Evolutionary conservation across 64 coral and sea anemone species (phyloP), one percentile per base, ranked within the genome.

Genomic region (Anthopleura sola): DNA sequence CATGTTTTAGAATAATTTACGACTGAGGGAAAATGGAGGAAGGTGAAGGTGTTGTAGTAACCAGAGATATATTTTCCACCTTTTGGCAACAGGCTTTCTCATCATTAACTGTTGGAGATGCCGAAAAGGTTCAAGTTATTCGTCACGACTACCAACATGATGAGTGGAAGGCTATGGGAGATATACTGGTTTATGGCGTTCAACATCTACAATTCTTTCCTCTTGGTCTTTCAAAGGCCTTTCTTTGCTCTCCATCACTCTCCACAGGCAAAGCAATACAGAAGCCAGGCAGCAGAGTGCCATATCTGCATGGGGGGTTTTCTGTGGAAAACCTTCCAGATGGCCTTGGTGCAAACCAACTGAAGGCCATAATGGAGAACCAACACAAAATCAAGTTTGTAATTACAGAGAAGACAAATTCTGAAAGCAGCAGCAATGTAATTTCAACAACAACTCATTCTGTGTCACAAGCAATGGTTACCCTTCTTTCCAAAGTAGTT

Each of bases 321-420:
- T 82, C 64, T 68, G 36, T 49, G 10, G 50, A 86, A 81, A 91
- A 91, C 68, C 75, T 91, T 23, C 84, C 77, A 82, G 75, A 71
- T 55, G 55, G 84, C 8, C 56, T 91, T 86, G 89, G 89, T 11
- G 26, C 36, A 13, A 91, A 91, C 33, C 89, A 91, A 48, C 21
- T 91, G 15, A 60, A 86, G 75, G 39, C 84, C 53, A 91, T 86
- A 37, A 91, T 91, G 89, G 89, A 86, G 34, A 86, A 69, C 40
- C 78, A 86, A 80, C 76, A 85, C 0, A 39, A 91, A 81, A 91
- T 78, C 11, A 90, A 85, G 75, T 90, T 91, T 49, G 55, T 54
- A 5, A 36, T 91, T 31, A 19, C 47, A 62, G 38, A 9, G 29
- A 66, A 82, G 20, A 28, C 46, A 66, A 88, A 82, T 38, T 47